Conservation (phyloP, 1,140 invertebrate species). For the Brachionus koreanus region DNA sequence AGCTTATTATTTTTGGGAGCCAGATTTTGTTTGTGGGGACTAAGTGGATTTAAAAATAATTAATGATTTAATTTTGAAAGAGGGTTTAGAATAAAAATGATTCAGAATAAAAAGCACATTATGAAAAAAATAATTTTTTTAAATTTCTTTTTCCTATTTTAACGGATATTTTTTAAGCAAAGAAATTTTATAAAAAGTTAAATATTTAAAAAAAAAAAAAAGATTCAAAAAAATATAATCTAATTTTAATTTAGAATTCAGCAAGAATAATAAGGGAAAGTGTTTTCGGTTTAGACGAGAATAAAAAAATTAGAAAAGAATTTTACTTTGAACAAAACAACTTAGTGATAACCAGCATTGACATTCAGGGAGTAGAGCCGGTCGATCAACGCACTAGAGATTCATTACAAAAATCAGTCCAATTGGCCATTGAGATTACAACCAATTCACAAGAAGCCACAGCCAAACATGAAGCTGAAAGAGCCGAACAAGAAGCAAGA, state of each 20-base stretch:
- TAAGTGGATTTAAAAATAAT: too few relatives aligned
- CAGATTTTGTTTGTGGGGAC: too few relatives aligned
- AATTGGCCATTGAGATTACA: conserved; percentile 56
- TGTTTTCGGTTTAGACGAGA: conserved; percentile 50
- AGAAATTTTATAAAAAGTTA: too few relatives aligned
- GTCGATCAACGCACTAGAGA: conserved; percentile 55
- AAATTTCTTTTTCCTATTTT: too few relatives aligned
- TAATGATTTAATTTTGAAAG: too few relatives aligned
- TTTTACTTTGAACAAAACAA: conserved; percentile 46
- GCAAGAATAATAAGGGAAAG: conserved; percentile 51
- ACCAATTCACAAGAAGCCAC: conserved; percentile 52
- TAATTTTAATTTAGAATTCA: conserved; percentile 47
- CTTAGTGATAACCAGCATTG: conserved; percentile 52
- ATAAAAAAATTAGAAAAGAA: conserved; percentile 45
- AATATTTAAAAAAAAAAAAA: too few relatives aligned
- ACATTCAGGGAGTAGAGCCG: conserved; percentile 55
- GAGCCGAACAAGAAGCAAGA: conserved; percentile 62
- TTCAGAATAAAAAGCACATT: too few relatives aligned
- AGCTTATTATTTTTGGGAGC: too few relatives aligned
- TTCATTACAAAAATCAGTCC: conserved; percentile 54
- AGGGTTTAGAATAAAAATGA: too few relatives aligned
- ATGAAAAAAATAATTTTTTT: too few relatives aligned
- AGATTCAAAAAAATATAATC: conserved; percentile 20
- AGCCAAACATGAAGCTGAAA: conserved; percentile 60
- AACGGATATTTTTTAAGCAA: too few relatives aligned